These are phyloP conservation scores for Loxodonta africana DNA, from an alignment of 2,113 vertebrate genomes.

Conservation along the genomic window DNA sequence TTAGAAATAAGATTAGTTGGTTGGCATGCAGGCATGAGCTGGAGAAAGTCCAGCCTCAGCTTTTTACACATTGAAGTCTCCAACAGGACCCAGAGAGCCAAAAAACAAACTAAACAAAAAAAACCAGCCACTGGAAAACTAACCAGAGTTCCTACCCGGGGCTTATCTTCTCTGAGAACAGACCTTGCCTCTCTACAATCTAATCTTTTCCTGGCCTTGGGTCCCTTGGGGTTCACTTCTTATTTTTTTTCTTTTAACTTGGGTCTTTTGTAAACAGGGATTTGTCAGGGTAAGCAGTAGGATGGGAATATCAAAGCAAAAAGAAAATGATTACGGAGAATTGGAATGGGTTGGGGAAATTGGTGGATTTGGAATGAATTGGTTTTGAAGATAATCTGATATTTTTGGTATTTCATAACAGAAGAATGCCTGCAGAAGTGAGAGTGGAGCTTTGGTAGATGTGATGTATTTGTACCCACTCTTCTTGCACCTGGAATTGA, in stretches of 20 bases:
- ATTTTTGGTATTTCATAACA: conserved; percentile 20
- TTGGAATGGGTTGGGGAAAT: not conserved
- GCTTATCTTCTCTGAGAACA: not conserved
- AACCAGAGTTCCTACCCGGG: not conserved
- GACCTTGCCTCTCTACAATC: not conserved
- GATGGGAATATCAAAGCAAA: not conserved
- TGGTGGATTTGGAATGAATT: not conserved
- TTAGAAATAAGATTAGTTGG: conserved; percentile 77
- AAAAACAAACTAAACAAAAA: not conserved
- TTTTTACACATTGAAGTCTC: conserved; percentile 11
- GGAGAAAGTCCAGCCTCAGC: conserved; percentile 61
- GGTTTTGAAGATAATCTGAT: conserved; percentile 45
- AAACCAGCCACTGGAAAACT: not conserved
- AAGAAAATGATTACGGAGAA: not conserved
- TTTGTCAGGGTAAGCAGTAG: not conserved
- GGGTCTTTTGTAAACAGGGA: not conserved
- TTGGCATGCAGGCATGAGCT: conserved; percentile 62
- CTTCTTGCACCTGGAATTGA: conserved; percentile 40
- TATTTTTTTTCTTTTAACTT: not conserved
- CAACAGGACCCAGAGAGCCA: not conserved
- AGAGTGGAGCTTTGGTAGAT: not conserved
- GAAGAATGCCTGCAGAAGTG: not conserved
- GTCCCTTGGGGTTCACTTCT: not conserved
- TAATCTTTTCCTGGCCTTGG: not conserved
- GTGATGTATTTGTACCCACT: not conserved